Evolutionary conservation across 2,113 vertebrate genomes (phyloP).

Genomic region (Proteles cristata): DNA sequence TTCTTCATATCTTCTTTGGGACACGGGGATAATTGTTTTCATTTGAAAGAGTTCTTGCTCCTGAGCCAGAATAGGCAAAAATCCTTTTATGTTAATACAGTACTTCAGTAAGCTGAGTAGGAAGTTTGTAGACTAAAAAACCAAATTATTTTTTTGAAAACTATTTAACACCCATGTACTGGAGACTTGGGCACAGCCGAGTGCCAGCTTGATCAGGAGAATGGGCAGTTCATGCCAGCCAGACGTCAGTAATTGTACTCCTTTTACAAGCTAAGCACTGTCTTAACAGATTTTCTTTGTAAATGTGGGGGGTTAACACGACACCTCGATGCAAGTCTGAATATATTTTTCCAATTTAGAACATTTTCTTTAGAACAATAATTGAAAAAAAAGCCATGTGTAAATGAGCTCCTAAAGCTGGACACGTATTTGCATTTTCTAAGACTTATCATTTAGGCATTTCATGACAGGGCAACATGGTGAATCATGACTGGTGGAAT

Average conservation of each 20-base stretch:
- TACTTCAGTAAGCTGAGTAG: not conserved
- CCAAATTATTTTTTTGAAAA: not conserved
- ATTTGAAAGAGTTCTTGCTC: conserved; percentile 17
- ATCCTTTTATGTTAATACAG: conserved; percentile 43
- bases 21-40: not conserved
- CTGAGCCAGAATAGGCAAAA: not conserved
- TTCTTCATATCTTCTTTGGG: not conserved
- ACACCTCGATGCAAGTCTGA: not conserved
- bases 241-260: not conserved
- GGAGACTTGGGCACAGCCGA: not conserved
- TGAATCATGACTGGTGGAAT: not conserved
- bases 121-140: conserved; percentile 14
- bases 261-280: not conserved
- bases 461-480: not conserved
- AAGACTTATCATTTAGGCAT: not conserved
- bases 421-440: not conserved
- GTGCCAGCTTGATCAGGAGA: not conserved
- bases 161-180: not conserved
- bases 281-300: not conserved
- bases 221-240: not conserved
- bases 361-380: not conserved
- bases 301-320: not conserved
- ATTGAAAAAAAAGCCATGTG: not conserved
- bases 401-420: not conserved
- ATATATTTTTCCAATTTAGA: not conserved